Evolutionary conservation across 1,140 invertebrate genomes (phyloP).

Genomic region (Penaeus indicus): DNA sequence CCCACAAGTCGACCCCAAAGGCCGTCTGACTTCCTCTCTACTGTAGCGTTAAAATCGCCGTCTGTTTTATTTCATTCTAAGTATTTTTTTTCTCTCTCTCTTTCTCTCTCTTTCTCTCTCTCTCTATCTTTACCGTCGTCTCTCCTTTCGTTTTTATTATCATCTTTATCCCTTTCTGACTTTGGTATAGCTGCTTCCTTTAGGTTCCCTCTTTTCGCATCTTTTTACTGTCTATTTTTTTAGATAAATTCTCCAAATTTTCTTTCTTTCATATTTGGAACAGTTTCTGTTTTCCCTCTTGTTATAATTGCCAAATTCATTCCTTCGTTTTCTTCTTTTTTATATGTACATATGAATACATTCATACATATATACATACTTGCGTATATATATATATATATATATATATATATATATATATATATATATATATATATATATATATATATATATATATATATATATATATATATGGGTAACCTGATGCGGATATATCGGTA

Average conservation of each 20-base stretch:
- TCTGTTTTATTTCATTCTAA: background rate
- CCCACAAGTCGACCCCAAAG: conserved; percentile 30
- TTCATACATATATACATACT: background rate
- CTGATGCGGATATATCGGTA: background rate
- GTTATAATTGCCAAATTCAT: background rate
- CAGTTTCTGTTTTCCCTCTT: too few relatives aligned
- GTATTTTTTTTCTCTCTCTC: background rate
- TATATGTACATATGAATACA: background rate
- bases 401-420: background rate
- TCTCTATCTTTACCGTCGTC: too few relatives aligned
- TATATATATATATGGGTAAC: background rate
- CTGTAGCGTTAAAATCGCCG: conserved; percentile 6
- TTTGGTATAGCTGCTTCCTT: background rate
- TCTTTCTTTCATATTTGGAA: background rate
- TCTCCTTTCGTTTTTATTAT: background rate
- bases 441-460: background rate
- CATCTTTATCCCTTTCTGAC: background rate
- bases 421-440: background rate
- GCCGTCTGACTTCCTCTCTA: conserved; percentile 39
- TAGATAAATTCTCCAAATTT: background rate
- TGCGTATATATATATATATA: background rate
- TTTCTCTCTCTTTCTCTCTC: too few relatives aligned
- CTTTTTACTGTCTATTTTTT: background rate
- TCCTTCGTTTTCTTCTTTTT: background rate
- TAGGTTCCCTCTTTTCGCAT: background rate